These are phyloP conservation scores for Carassius gibelio DNA, from an alignment of 2,113 vertebrate species.

Conservation along the genomic window DNA sequence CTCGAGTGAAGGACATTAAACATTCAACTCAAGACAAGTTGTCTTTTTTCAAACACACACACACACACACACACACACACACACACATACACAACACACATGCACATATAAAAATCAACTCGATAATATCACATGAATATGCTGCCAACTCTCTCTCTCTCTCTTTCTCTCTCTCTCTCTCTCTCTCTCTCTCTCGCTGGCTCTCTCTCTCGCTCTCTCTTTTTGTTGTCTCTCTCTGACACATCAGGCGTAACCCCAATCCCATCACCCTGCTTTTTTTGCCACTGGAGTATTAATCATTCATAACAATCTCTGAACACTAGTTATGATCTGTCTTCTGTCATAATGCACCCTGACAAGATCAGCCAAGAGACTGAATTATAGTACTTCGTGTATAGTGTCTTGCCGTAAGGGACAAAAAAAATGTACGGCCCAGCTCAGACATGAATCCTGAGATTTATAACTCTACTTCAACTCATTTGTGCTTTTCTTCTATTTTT, in stretches of 20 bases:
- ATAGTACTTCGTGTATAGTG: slow-evolving; percentile 19
- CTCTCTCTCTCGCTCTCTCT: too few species aligned
- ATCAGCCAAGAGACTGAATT: slow-evolving; percentile 38
- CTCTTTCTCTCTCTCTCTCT: too few species aligned
- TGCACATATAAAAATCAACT: slow-evolving; percentile 4
- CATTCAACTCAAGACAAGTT: slow-evolving; percentile 24
- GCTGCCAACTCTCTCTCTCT: not conserved
- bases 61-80: slow-evolving; percentile 11
- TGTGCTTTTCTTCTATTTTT: not conserved
- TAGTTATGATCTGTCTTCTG: slow-evolving; percentile 44
- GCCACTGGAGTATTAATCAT: slow-evolving; percentile 36
- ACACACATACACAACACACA: slow-evolving; percentile 1
- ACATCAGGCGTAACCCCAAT: slow-evolving; percentile 24
- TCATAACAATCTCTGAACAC: slow-evolving; percentile 39
- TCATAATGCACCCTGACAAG: slow-evolving; percentile 45
- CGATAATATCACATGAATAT: not conserved
- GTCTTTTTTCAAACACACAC: slow-evolving; percentile 24
- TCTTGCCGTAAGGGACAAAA: slow-evolving; percentile 7
- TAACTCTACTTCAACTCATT: slow-evolving; percentile 17
- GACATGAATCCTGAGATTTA: slow-evolving; percentile 27
- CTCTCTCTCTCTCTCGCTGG: too few species aligned
- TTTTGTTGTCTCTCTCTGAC: slow-evolving; percentile 2
- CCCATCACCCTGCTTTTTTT: slow-evolving; percentile 28
- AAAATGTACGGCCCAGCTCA: not conserved
- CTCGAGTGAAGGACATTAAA: slow-evolving; percentile 13